A percentile compares a stretch with the other conserved stretches of the same genome.
Evolutionary conservation across 2,797 vertebrate genomes (phyloP).

Genomic region (Bradypodion pumilum): DNA sequence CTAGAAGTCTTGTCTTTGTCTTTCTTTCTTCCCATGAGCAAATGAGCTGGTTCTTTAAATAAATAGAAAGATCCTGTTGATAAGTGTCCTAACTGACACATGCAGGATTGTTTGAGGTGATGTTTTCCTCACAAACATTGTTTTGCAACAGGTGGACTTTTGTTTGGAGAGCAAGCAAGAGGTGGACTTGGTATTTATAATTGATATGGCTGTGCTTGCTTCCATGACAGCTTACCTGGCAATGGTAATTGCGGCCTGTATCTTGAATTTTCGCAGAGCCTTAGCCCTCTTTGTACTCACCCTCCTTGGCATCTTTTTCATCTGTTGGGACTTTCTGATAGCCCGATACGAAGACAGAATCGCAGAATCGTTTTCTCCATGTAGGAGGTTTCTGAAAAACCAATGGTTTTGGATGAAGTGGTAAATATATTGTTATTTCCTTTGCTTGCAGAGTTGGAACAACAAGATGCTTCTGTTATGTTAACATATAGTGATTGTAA

Average conservation of each 20-base stretch:
- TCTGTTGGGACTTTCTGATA: slow-evolving; percentile 83
- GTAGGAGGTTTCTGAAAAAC: slow-evolving; percentile 62
- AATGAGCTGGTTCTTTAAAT: neutral
- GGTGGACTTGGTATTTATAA: neutral
- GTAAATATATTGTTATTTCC: slow-evolving; percentile 70
- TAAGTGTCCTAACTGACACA: neutral
- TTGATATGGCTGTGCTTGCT: slow-evolving; percentile 36
- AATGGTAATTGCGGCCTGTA: slow-evolving; percentile 80
- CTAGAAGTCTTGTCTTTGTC: neutral
- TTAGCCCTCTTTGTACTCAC: slow-evolving; percentile 82
- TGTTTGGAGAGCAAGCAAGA: slow-evolving; percentile 12
- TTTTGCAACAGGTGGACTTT: neutral
- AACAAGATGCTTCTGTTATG: neutral
- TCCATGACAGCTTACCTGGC: slow-evolving; percentile 76
- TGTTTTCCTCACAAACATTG: neutral
- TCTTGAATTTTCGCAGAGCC: slow-evolving; percentile 82
- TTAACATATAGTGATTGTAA: neutral
- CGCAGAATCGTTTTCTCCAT: slow-evolving; percentile 67
- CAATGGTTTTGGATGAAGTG: slow-evolving; percentile 84
- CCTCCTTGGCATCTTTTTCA: slow-evolving; percentile 76
- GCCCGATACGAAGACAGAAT: slow-evolving; percentile 75
- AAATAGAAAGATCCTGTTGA: accelerated
- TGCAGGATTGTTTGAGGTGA: neutral
- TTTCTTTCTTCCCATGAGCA: neutral
- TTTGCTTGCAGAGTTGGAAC: neutral